Evolutionary conservation across 2,888 invertebrate genomes (phyloP), one percentile per base, ranked within the genome.

Genomic region (Epirrhoe tristata): DNA sequence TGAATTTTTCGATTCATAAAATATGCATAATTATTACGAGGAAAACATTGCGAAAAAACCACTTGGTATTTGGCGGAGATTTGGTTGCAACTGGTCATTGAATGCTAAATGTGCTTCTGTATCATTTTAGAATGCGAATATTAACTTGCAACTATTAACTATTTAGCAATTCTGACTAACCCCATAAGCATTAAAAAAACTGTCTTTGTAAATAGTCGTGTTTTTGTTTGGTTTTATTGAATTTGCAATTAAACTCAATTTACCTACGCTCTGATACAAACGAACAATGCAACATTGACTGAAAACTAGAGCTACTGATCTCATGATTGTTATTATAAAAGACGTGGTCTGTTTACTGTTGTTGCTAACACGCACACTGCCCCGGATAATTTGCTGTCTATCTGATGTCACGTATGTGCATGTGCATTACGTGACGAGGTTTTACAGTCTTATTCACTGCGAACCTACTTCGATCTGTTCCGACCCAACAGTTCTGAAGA

Each of bases 341-440:
- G 67, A 52, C 68, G 65, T 58, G 65, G 73, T 67, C 70, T 71
- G 69, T 69, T 72, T 70, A 62, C 55, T 67, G 70, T 67, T 69
- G 66, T 69, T 65, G 66, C 58, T 69, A 74, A 70, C 69, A 63
- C 67, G 58, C 65, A 67, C 62, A 63, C 43, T 50, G 39, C 43
- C 39, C 58, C 57, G 52, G 48, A 61, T 69, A 69, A 69, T 70
- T 67, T 61, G 67, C 60, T 63, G 65, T 52, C 60, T 74, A 72
- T 73, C 71, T 69, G 72, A 76, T 76, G 80, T 77, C 79, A 79
- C 79, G 78, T 77, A 69, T 73, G 77, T 78, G 79, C 80, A 77
- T 80, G 80, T 77, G 80, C 74, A 77, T 71, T 78, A 83, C 81
- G 82, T 82, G 82, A 78, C 71, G 75, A 55, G 66, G 64, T 53